Evolutionary conservation across 2,797 vertebrate species (phyloP).

Genomic region (Paedocypris micromegethes): DNA sequence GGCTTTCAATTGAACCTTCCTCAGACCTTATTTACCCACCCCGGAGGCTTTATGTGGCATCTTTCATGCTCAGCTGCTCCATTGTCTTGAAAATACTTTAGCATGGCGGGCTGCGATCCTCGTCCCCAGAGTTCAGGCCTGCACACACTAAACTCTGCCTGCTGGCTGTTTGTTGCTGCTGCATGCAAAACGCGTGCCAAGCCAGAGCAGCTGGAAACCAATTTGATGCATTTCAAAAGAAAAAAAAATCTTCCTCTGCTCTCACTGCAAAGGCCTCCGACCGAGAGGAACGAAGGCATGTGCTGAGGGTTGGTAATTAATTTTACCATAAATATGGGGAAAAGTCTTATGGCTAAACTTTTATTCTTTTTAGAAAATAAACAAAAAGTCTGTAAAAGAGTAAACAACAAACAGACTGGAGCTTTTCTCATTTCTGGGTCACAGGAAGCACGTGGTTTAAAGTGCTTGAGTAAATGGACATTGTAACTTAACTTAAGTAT

Average conservation of each 20-base stretch:
- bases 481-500: too few relatives aligned
- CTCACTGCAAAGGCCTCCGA: constrained; percentile 28
- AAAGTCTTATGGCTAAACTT: constrained; percentile 23
- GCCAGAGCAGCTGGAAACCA: constrained; percentile 46
- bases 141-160: constrained; percentile 33
- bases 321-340: constrained; percentile 27
- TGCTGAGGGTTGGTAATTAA: constrained; percentile 37
- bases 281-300: constrained; percentile 11
- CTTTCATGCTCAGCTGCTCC: constrained; percentile 29
- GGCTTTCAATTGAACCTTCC: constrained; percentile 1
- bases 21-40: constrained; percentile 5
- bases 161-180: constrained; percentile 51
- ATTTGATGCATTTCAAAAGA: constrained; percentile 47
- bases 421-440: too few relatives aligned
- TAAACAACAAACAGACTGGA: too few relatives aligned
- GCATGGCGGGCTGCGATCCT: constrained; percentile 4
- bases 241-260: constrained; percentile 34
- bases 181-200: constrained; percentile 39
- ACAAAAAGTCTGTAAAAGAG: too few relatives aligned
- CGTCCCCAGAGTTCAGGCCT: constrained; percentile 16
- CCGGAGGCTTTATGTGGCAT: constrained; percentile 1
- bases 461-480: too few relatives aligned
- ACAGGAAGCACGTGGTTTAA: too few relatives aligned
- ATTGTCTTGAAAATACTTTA: constrained; percentile 25
- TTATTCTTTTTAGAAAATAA: background rate